Percentiles rank a stretch among this genome's conserved stretches.
These are phyloP conservation scores for Himalopsyche kuldschensis DNA, from an alignment of 2,888 invertebrate genomes.

Conservation along the genomic window DNA sequence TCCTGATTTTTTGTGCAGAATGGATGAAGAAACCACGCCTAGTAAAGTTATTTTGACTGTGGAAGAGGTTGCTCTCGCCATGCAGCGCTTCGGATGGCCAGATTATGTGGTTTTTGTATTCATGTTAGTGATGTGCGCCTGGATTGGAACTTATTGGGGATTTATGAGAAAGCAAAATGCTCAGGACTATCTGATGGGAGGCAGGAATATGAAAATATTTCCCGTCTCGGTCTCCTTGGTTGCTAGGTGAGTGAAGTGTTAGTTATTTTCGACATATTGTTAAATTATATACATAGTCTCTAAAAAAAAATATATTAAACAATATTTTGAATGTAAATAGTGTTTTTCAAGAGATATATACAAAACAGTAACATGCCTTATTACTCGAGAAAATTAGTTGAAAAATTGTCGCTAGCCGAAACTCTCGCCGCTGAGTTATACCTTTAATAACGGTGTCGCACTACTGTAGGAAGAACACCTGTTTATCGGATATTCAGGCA, in stretches of 20 bases:
- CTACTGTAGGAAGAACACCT: too few relatives aligned
- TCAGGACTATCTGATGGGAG: slow-evolving; percentile 80
- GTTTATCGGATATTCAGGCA: too few relatives aligned
- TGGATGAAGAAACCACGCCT: slow-evolving; percentile 1
- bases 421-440: too few relatives aligned
- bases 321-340: too few relatives aligned
- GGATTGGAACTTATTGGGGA: slow-evolving; percentile 79
- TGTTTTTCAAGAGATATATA: too few relatives aligned
- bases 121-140: slow-evolving; percentile 73
- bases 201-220: slow-evolving; percentile 74
- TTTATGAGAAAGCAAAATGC: slow-evolving; percentile 65
- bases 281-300: too few relatives aligned
- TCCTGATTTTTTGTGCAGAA: background rate
- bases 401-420: too few relatives aligned
- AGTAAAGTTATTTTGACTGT: background rate
- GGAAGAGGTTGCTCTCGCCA: slow-evolving; percentile 26
- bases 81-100: slow-evolving; percentile 53
- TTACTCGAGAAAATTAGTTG: too few relatives aligned
- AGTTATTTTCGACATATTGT: background rate
- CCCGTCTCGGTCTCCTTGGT: slow-evolving; percentile 82
- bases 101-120: slow-evolving; percentile 70
- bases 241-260: slow-evolving; percentile 64
- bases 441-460: too few relatives aligned
- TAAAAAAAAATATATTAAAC: too few relatives aligned
- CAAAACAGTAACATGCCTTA: too few relatives aligned